Evolutionary conservation across 1,140 invertebrate genomes (phyloP).

Genomic region (Mylabris phalerata): DNA sequence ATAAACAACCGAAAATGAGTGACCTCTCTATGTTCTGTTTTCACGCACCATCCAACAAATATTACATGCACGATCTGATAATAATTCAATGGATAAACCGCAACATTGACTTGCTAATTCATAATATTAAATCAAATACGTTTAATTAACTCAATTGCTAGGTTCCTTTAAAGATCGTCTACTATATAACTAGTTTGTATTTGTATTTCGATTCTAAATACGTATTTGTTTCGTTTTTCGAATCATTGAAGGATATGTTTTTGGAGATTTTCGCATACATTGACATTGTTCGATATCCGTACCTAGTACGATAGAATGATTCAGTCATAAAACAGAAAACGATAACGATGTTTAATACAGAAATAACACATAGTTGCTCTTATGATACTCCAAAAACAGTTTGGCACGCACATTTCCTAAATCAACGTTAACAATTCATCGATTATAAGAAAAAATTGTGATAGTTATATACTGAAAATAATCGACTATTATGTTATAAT

Average conservation of each 20-base stretch:
- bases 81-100: constrained; percentile 10
- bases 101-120: constrained; percentile 2
- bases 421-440: no score
- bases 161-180: neutral
- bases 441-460: no score
- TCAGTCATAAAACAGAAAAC: constrained; percentile 4
- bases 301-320: constrained; percentile 13
- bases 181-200: no score
- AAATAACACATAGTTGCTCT: constrained; percentile 8
- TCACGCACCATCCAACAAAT: constrained; percentile 15
- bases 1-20: constrained; percentile 16
- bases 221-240: no score
- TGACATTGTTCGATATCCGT: neutral
- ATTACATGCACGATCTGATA: constrained; percentile 14
- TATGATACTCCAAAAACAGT: constrained; percentile 4
- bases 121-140: constrained; percentile 11
- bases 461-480: no score
- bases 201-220: no score
- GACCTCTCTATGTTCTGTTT: constrained; percentile 4
- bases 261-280: neutral
- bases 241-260: neutral
- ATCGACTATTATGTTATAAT: no score
- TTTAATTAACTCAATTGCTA: neutral
- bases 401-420: no score
- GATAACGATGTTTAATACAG: constrained; percentile 13